These are phyloP conservation scores for Brachionus angularis DNA, from an alignment of 1,140 invertebrate species.

Conservation along the genomic window DNA sequence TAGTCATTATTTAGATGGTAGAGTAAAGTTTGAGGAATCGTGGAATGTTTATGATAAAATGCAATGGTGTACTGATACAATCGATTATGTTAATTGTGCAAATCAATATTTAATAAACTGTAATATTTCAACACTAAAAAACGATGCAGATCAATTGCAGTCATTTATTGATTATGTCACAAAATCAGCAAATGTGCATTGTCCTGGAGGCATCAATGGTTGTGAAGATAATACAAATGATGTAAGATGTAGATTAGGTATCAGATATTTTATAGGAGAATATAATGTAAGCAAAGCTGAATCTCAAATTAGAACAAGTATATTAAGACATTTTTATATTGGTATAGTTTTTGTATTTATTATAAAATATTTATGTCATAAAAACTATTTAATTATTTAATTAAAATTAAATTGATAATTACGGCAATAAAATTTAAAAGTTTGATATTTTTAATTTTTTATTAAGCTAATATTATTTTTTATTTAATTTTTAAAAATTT, in stretches of 20 bases:
- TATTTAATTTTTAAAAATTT: no score
- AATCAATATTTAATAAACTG: conserved; percentile 39
- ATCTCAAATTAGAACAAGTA: neutral
- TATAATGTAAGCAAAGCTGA: neutral
- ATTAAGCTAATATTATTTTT: no score
- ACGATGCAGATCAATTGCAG: conserved; percentile 32
- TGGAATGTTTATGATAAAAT: conserved; percentile 44
- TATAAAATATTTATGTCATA: no score
- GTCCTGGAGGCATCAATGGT: conserved; percentile 42
- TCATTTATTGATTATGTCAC: conserved; percentile 31
- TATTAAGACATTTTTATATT: neutral
- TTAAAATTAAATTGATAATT: no score
- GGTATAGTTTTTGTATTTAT: neutral
- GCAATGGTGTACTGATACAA: conserved; percentile 36
- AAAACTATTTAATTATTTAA: no score
- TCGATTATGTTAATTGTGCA: conserved; percentile 41
- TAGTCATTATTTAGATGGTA: conserved; percentile 24
- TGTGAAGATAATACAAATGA: conserved; percentile 26
- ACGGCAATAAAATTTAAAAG: no score
- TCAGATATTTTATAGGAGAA: conserved; percentile 37
- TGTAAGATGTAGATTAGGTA: conserved; percentile 31
- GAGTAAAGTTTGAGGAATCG: conserved; percentile 9
- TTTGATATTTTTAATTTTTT: no score
- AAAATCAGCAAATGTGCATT: conserved; percentile 32
- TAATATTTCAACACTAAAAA: conserved; percentile 41